A percentile compares a stretch with the other conserved stretches of the same genome.
phyloP scores from a whole-genome alignment of 2,797 vertebrate genomes.

The Micropoecilia bifurca region DNA sequence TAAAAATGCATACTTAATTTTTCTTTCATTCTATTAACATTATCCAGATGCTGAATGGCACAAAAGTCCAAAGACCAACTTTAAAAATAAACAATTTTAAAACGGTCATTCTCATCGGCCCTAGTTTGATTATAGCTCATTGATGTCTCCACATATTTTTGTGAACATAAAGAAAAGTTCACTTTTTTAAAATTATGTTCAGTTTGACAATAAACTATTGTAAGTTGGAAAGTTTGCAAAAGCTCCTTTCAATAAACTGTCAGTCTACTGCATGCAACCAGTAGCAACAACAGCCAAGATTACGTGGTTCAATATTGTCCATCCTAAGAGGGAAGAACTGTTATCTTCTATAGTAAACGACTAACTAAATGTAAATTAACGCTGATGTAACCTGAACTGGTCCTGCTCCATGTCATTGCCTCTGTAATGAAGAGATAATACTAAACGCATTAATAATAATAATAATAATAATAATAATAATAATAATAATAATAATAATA shows the following conservation, averaged over 20 bases:
- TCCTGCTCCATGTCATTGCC: neutral
- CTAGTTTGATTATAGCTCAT: neutral
- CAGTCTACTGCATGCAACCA: neutral
- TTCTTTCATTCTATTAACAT: conserved; percentile 6
- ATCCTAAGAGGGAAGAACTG: neutral
- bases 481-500: too few relatives aligned
- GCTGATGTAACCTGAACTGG: neutral
- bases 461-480: too few relatives aligned
- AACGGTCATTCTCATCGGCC: neutral
- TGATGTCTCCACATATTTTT: neutral
- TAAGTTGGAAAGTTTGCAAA: neutral
- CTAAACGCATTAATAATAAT: neutral
- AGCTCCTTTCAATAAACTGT: neutral
- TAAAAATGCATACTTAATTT: conserved; percentile 14
- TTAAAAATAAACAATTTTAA: neutral
- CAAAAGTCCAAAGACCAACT: neutral
- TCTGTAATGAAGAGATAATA: neutral
- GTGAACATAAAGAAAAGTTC: neutral
- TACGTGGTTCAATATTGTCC: neutral
- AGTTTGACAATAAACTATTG: neutral
- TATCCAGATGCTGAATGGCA: neutral
- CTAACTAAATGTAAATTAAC: neutral
- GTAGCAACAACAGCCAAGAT: neutral
- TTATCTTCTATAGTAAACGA: neutral
- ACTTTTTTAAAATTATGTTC: neutral